phyloP scores from a whole-genome alignment of 1,140 invertebrate species.

The Musca domestica region DNA sequence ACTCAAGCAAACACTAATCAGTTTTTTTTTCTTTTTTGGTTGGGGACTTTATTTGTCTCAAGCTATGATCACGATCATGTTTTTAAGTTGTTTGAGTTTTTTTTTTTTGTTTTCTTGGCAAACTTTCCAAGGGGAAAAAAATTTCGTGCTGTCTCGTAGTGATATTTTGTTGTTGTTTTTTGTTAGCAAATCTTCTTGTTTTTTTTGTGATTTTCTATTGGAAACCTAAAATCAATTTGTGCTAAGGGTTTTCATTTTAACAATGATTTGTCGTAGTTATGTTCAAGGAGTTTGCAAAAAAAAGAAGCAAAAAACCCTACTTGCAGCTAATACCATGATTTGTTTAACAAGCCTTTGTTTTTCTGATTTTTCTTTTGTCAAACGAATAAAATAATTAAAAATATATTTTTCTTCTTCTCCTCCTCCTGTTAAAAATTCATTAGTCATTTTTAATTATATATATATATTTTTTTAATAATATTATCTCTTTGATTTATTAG shows the following conservation, averaged over 20 bases:
- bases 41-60: neutral
- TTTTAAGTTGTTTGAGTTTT: neutral
- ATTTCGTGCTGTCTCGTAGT: slow-evolving; percentile 2
- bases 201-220: neutral
- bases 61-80: slow-evolving; percentile 20
- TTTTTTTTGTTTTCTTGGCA: neutral
- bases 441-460: too few species aligned
- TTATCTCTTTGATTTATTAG: too few species aligned
- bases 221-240: slow-evolving; percentile 20
- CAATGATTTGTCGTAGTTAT: neutral
- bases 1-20: neutral
- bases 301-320: neutral
- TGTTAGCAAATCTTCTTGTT: neutral
- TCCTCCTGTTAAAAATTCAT: too few species aligned
- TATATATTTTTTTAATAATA: too few species aligned
- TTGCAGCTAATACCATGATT: slow-evolving; percentile 1
- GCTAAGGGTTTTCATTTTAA: slow-evolving; percentile 3
- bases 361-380: too few species aligned
- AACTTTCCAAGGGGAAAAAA: neutral
- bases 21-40: neutral
- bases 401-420: too few species aligned
- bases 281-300: too few species aligned
- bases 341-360: slow-evolving; percentile 1
- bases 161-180: neutral
- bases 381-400: too few species aligned